phyloP scores from a whole-genome alignment of 2,797 vertebrate genomes.

The Melopsittacus undulatus region DNA sequence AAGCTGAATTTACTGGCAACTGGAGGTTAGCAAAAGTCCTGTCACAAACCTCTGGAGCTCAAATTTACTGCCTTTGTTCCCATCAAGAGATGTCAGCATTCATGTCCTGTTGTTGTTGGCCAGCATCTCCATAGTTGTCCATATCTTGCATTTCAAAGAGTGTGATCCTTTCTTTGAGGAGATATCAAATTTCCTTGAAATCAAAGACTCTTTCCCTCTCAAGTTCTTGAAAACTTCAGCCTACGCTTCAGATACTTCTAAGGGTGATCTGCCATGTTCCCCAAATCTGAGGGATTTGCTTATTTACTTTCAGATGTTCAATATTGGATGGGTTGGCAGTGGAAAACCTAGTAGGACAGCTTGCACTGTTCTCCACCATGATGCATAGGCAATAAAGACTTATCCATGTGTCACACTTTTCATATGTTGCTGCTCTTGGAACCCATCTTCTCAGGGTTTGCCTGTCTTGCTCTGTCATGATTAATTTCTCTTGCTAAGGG shows the following conservation, averaged over 20 bases:
- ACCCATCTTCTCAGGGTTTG: neutral
- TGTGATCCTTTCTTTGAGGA: slow-evolving; percentile 30
- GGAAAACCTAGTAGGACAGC: neutral
- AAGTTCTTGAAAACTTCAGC: slow-evolving; percentile 41
- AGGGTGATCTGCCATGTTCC: neutral
- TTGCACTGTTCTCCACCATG: neutral
- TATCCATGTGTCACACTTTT: neutral
- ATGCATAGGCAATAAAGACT: neutral
- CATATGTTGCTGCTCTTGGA: neutral
- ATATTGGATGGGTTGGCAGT: neutral
- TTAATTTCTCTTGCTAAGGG: neutral
- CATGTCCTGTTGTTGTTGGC: slow-evolving; percentile 43
- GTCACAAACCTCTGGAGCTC: slow-evolving; percentile 6
- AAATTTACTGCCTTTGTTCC: slow-evolving; percentile 26
- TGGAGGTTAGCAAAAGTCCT: neutral
- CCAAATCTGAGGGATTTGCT: neutral
- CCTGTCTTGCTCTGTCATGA: neutral
- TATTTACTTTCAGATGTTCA: slow-evolving; percentile 3
- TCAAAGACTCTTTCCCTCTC: slow-evolving; percentile 24
- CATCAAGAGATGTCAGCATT: slow-evolving; percentile 8
- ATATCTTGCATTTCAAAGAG: slow-evolving; percentile 51
- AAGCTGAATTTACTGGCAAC: neutral
- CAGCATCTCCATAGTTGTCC: neutral
- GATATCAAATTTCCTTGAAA: slow-evolving; percentile 35
- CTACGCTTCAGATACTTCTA: neutral